These are phyloP conservation scores for Eupristina koningsbergeri DNA, from an alignment of 1,140 invertebrate species.

Conservation along the genomic window DNA sequence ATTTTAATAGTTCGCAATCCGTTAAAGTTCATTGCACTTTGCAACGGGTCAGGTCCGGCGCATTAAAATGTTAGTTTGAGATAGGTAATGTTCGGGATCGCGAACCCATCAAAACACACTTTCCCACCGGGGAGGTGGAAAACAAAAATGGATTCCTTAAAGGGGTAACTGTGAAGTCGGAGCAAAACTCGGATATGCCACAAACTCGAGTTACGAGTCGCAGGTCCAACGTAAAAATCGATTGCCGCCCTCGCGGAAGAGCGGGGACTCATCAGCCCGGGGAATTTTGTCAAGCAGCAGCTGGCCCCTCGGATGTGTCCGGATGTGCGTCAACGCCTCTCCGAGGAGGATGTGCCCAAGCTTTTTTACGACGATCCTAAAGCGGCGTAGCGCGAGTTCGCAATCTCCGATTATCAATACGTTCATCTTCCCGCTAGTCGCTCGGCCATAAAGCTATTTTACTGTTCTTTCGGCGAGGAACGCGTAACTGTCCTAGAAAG, in stretches of 20 bases:
- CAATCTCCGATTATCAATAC: slow-evolving; percentile 44
- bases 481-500: slow-evolving; percentile 56
- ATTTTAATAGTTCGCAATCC: background rate
- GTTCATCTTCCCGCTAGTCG: slow-evolving; percentile 45
- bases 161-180: slow-evolving; percentile 2
- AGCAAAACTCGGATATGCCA: background rate
- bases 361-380: slow-evolving; percentile 5
- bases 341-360: slow-evolving; percentile 6
- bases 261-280: background rate
- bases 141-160: slow-evolving; percentile 6
- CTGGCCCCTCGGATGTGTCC: too few species aligned
- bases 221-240: background rate
- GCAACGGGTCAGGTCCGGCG: background rate
- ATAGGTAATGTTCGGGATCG: background rate
- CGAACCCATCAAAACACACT: background rate
- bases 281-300: slow-evolving; percentile 25
- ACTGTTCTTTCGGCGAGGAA: slow-evolving; percentile 37
- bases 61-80: background rate
- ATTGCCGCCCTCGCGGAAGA: slow-evolving; percentile 8
- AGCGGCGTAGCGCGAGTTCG: slow-evolving; percentile 6
- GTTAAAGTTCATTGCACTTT: background rate
- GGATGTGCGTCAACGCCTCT: background rate
- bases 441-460: slow-evolving; percentile 44
- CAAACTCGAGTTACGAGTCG: background rate
- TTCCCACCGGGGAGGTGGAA: background rate